phyloP scores from a whole-genome alignment of 2,797 vertebrate species.

The Nasua narica region DNA sequence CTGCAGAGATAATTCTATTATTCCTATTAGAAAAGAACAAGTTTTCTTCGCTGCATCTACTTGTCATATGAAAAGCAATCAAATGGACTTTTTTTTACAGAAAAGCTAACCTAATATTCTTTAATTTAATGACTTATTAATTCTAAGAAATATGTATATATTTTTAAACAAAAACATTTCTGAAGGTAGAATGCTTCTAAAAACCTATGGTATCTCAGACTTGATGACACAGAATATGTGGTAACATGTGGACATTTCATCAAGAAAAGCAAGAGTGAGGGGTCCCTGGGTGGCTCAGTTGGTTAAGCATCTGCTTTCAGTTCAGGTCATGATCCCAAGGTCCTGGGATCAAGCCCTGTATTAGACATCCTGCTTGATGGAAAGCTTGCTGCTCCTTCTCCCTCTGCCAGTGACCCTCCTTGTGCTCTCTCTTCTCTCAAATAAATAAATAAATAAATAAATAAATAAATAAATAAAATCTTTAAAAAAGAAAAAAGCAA shows the following conservation, averaged over 20 bases:
- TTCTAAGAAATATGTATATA: background rate
- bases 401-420: background rate
- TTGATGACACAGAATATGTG: background rate
- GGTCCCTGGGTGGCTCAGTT: background rate
- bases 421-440: background rate
- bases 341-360: background rate
- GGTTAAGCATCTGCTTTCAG: background rate
- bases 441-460: background rate
- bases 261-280: background rate
- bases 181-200: slow-evolving; percentile 34
- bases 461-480: background rate
- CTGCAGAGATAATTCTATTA: slow-evolving; percentile 26
- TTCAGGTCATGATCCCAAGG: background rate
- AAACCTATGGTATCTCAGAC: background rate
- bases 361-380: background rate
- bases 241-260: background rate
- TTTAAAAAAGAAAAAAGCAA: background rate
- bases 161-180: background rate
- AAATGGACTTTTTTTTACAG: background rate
- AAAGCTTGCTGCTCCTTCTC: background rate
- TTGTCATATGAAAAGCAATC: slow-evolving; percentile 26
- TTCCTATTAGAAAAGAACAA: slow-evolving; percentile 25
- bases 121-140: background rate
- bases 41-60: slow-evolving; percentile 1
- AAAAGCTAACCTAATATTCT: background rate